Evolutionary conservation across 2,888 invertebrate species (phyloP), one percentile per base, ranked within the genome.

Genomic region (Drosophila peninsularis): DNA sequence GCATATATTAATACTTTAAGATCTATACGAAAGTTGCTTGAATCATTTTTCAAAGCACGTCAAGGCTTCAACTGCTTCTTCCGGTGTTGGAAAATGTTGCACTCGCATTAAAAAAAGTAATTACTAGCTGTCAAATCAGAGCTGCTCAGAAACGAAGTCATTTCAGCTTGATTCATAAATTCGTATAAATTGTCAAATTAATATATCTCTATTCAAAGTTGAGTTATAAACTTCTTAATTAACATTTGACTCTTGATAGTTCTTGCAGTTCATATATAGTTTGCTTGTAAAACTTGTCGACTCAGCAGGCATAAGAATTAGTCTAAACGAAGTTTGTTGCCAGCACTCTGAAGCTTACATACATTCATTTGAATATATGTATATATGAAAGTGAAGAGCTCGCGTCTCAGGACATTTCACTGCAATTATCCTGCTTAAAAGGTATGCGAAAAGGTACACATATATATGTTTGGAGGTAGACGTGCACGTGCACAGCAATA

Each of bases 271-370:
- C 5, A 14, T 37, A 37, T 37, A n/a, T n/a, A 37, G 21, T 27
- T 44, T 45, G 9, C 27, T 27, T 45, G 14, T 6, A 52, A 52
- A 24, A 39, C 14, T 21, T 0, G n/a, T 9, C 2, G 21, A 54
- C 56, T 17, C 2, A 56, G 56, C 27, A 45, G 56, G 56, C 56
- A 24, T 56, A 7, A 5, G 24, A 36, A 13, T 27, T 5, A 36
- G 24, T 17, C 36, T 14, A 45, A 14, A 5, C 13, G 6, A 21
- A 27, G 17, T 27, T 21, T 14, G 9, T 32, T 30, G 9, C 10
- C 50, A 50, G n/a, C 50, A 30, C 9, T 14, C 19, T 56, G 17
- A 6, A 32, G 19, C 10, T 32, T 5, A n/a, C 19, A 54, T 19
- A 32, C 3, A 19, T 39, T 21, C 11, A 10, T 41, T 41, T 41